Percentiles rank a stretch among this genome's conserved stretches.
Evolutionary conservation across 2,113 vertebrate species (phyloP).

Genomic region (Dendrocopos noguchii): DNA sequence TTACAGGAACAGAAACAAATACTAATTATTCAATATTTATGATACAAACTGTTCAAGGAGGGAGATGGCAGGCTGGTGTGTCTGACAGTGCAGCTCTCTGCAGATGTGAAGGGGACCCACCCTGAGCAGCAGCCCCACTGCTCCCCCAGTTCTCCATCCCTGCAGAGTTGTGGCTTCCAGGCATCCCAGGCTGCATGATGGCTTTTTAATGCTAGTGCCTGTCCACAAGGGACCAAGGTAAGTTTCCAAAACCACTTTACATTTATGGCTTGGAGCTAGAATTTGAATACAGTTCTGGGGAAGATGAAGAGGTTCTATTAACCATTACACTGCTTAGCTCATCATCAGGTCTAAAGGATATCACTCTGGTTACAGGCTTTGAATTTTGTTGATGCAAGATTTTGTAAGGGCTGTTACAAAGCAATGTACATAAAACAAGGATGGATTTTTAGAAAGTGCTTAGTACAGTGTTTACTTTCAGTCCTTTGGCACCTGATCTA

Average conservation of each 20-base stretch:
- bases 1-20: conserved; percentile 23
- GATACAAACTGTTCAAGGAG: neutral
- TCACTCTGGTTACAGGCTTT: neutral
- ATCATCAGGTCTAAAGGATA: neutral
- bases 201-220: neutral
- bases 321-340: neutral
- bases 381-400: neutral
- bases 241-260: neutral
- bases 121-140: neutral
- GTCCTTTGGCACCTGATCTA: neutral
- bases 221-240: neutral
- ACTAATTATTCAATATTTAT: conserved; percentile 3
- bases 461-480: neutral
- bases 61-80: neutral
- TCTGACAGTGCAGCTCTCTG: neutral
- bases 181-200: neutral
- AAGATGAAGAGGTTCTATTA: neutral
- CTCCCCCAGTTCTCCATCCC: neutral
- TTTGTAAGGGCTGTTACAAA: neutral
- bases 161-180: neutral
- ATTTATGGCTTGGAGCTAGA: neutral
- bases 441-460: conserved; percentile 7
- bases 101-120: neutral
- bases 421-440: neutral
- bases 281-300: neutral